Evolutionary conservation across 2,888 invertebrate genomes (phyloP).

Genomic region (Leucophenga montana): DNA sequence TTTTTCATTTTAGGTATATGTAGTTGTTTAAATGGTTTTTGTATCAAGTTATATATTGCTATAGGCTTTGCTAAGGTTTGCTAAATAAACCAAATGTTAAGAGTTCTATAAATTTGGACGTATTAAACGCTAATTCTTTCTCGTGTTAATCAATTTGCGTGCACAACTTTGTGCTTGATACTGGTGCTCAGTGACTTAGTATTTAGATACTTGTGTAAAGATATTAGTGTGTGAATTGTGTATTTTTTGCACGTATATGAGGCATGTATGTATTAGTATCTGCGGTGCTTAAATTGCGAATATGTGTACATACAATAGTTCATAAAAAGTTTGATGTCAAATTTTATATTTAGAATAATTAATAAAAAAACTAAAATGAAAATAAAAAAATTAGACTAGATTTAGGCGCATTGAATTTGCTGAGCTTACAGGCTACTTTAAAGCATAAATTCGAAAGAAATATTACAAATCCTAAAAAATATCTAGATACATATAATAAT

Average conservation of each 20-base stretch:
- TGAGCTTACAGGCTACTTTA: constrained; percentile 21
- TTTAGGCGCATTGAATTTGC: constrained; percentile 27
- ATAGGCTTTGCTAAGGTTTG: too few relatives aligned
- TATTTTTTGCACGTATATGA: neutral
- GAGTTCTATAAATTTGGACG: neutral
- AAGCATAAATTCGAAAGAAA: constrained; percentile 28
- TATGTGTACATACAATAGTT: neutral
- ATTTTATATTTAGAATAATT: neutral
- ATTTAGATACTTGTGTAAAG: neutral
- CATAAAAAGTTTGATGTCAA: neutral
- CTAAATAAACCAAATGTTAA: too few relatives aligned
- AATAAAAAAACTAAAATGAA: neutral
- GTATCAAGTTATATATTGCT: too few relatives aligned
- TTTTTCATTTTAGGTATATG: too few relatives aligned
- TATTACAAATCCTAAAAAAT: neutral
- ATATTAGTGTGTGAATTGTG: neutral
- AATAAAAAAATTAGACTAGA: constrained; percentile 25
- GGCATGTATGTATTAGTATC: neutral
- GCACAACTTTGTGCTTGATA: neutral
- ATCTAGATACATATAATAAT: constrained; percentile 6
- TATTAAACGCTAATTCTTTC: neutral
- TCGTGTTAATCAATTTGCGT: neutral
- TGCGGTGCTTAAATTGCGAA: neutral
- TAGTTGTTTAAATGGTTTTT: too few relatives aligned
- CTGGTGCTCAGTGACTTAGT: neutral